Evolutionary conservation across 2,888 invertebrate species (phyloP), one percentile per base, ranked within the genome.

Genomic region (Nymphalis urticae): DNA sequence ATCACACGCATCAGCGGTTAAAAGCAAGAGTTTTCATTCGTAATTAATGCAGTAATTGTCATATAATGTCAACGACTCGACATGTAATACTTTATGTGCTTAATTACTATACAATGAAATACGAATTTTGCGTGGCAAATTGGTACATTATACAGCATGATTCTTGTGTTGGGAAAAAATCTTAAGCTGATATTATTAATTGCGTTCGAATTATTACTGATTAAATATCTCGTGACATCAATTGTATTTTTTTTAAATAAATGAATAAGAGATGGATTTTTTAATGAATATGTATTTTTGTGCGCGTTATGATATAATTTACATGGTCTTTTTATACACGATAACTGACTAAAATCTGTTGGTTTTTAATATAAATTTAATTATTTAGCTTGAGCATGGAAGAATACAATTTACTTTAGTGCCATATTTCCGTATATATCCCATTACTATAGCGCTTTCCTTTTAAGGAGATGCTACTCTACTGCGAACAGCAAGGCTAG

Each of bases 11-110:
- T 48, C 47, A 13, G 8, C 47, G 17, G 24, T n/a, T 27, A 48
- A 61, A 61, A 61, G 61, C 61, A 60, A 60, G 48, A 54, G 54
- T 58, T 58, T 58, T 58, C 56, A 36, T 58, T 58, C 36, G 19
- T 32, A 36, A 32, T 58, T 9, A 36, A 36, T 58, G 58, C 36
- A 10, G 36, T 58, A 36, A 58, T 58, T 58, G 36, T 36, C 42
- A n/a, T 42, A 10, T n/a, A 62, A 50, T 62, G 50, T 62, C 32
- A 32, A 62, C 50, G 24, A 48, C 32, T 50, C 27, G 24, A 24
- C 10, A 54, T 17, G 4, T 27, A 21, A 54, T 27, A 16, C 54
- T 27, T 7, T 27, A 1, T 54, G 27, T 27, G 17, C 17, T 17
- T 21, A 24, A 54, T 54, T 48, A 61, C 27, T 16, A 27, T 16